Percentiles rank a stretch among this genome's conserved stretches.
Conservation (phyloP, 1,140 invertebrate species). For the Ptiloglossa arizonensis region DNA sequence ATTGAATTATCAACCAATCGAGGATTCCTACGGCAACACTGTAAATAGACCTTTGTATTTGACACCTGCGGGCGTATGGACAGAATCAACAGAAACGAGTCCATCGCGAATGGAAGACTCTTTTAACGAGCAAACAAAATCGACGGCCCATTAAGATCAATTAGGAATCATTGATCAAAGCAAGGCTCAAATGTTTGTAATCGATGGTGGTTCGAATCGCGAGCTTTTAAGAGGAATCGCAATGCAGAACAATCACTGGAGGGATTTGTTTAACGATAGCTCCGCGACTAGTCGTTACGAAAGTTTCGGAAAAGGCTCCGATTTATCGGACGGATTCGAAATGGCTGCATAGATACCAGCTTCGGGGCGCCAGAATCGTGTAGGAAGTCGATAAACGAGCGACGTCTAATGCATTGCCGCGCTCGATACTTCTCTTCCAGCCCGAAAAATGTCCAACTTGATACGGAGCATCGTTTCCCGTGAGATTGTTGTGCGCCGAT, state of each 20-base stretch:
- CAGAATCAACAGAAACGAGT: no score
- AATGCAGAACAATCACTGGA: slow-evolving; percentile 9
- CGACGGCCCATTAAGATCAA: no score
- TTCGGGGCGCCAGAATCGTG: slow-evolving; percentile 21
- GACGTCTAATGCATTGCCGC: slow-evolving; percentile 41
- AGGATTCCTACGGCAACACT: background rate
- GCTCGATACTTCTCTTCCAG: slow-evolving; percentile 47
- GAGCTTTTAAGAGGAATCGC: background rate
- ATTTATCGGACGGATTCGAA: slow-evolving; percentile 51
- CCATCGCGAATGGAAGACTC: no score
- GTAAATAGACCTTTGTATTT: background rate
- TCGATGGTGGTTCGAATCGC: background rate
- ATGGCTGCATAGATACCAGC: slow-evolving; percentile 29
- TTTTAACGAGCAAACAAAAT: no score
- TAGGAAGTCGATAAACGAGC: slow-evolving; percentile 56
- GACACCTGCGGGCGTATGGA: no score
- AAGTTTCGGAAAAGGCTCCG: slow-evolving; percentile 42
- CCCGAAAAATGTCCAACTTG: slow-evolving; percentile 18
- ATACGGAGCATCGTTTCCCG: slow-evolving; percentile 22
- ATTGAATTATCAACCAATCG: slow-evolving; percentile 2
- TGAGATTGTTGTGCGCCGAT: slow-evolving; percentile 34
- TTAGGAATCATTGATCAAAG: background rate
- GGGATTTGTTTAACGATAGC: slow-evolving; percentile 18
- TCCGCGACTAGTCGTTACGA: slow-evolving; percentile 36
- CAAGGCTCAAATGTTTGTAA: background rate